A percentile compares a stretch with the other conserved stretches of the same genome.
Conservation (phyloP, 2,113 vertebrate genomes). For the Scartelaos histophorus region DNA sequence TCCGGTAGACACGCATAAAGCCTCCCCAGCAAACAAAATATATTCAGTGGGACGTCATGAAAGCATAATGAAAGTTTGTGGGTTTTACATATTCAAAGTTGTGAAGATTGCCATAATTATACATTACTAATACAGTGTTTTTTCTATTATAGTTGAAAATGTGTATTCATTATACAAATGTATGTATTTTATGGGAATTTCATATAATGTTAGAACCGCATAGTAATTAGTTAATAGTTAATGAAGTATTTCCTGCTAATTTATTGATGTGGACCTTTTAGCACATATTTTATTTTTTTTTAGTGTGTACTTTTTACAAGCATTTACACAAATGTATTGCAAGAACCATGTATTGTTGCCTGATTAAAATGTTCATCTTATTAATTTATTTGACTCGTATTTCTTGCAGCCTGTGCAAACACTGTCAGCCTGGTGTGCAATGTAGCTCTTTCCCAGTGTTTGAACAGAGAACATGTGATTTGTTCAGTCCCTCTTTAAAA, state of each 20-base stretch:
- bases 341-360: no score
- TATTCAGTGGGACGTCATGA: slow-evolving; percentile 54
- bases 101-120: background rate
- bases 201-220: no score
- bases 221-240: no score
- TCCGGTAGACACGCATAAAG: slow-evolving; percentile 52
- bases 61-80: slow-evolving; percentile 40
- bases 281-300: no score
- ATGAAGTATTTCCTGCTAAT: no score
- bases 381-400: background rate
- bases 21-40: slow-evolving; percentile 66
- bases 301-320: no score
- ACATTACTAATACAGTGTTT: background rate
- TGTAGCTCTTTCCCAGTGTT: background rate
- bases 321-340: no score
- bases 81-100: slow-evolving; percentile 21
- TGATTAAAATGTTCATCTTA: no score
- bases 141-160: background rate
- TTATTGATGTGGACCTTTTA: no score
- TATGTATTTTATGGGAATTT: background rate
- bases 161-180: no score
- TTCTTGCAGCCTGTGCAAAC: background rate
- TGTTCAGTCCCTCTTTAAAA: slow-evolving; percentile 10
- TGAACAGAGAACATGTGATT: background rate
- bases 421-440: background rate